Conservation (phyloP, 2,888 invertebrate genomes). For the Drosophila recens region DNA sequence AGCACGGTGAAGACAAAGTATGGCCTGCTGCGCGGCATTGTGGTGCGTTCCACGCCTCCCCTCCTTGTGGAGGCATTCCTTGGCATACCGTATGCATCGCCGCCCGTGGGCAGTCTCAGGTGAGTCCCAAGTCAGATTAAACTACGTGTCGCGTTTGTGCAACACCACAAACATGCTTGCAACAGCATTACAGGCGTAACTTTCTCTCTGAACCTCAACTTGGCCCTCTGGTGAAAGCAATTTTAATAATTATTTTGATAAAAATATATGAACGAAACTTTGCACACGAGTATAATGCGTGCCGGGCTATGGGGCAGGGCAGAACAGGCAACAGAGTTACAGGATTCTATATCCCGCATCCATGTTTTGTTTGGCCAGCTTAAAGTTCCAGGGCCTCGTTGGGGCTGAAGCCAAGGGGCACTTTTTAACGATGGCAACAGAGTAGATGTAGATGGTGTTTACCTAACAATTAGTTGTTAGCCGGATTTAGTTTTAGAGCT, state of each 20-base stretch:
- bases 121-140: constrained; percentile 81
- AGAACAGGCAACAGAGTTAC: not conserved
- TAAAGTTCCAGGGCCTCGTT: constrained; percentile 29
- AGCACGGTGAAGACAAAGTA: constrained; percentile 95
- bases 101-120: constrained; percentile 95
- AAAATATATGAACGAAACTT: constrained; percentile 56
- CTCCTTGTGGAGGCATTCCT: constrained; percentile 94
- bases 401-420: constrained; percentile 35
- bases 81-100: constrained; percentile 97
- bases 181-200: constrained; percentile 16
- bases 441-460: constrained; percentile 1
- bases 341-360: constrained; percentile 5
- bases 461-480: constrained; percentile 28
- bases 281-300: constrained; percentile 26
- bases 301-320: not conserved
- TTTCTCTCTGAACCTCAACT: constrained; percentile 18
- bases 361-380: constrained; percentile 37
- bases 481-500: constrained; percentile 10
- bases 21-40: constrained; percentile 94
- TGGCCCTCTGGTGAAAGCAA: constrained; percentile 57
- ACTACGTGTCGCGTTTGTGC: not conserved
- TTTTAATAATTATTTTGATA: constrained; percentile 77
- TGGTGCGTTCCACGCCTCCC: constrained; percentile 92
- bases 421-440: constrained; percentile 30
- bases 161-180: constrained; percentile 1